Evolutionary conservation across 2,797 vertebrate species (phyloP).

Genomic region (Cichlasoma orientale): DNA sequence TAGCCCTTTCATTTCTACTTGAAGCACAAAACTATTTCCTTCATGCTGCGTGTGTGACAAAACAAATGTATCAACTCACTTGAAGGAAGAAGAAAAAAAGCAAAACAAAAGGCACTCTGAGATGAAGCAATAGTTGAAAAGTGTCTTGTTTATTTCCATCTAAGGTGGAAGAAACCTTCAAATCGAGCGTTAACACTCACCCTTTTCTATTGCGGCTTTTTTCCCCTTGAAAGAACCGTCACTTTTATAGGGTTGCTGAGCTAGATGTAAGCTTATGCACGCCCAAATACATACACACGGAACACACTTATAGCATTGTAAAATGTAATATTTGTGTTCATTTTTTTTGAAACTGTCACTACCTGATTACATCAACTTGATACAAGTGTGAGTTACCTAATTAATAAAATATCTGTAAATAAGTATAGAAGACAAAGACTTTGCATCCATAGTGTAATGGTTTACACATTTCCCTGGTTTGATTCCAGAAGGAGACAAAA

Average conservation of each 20-base stretch:
- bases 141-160: conserved; percentile 20
- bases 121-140: conserved; percentile 20
- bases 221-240: background rate
- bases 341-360: background rate
- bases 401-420: background rate
- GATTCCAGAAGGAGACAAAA: background rate
- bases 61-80: conserved; percentile 4
- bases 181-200: background rate
- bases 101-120: conserved; percentile 8
- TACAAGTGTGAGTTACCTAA: background rate
- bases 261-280: background rate
- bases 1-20: conserved; percentile 24
- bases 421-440: background rate
- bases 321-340: background rate
- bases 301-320: background rate
- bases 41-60: conserved; percentile 12
- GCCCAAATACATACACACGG: background rate
- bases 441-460: too few relatives aligned
- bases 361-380: background rate
- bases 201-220: background rate
- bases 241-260: background rate
- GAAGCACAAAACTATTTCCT: conserved; percentile 20
- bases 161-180: conserved; percentile 9
- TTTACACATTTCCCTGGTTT: background rate
- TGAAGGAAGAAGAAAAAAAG: background rate